Evolutionary conservation across 1,140 invertebrate genomes (phyloP).

Genomic region (Macrosteles quadrilineatus): DNA sequence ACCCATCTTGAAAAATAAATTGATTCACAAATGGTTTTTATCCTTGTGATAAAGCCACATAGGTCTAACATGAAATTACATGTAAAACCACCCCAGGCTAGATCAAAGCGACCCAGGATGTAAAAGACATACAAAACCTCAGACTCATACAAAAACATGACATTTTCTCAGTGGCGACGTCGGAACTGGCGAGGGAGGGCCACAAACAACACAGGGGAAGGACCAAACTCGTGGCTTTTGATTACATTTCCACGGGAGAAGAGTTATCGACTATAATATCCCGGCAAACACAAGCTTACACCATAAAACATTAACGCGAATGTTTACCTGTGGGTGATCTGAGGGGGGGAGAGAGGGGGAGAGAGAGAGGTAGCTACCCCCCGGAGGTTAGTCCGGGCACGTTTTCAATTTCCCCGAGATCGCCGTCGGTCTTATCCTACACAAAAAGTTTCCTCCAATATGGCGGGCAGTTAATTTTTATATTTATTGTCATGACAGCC

Average conservation of each 20-base stretch:
- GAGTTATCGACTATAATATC: conserved; percentile 22
- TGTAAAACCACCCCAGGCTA: too few species aligned
- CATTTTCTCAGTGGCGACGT: too few species aligned
- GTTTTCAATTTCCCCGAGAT: conserved; percentile 25
- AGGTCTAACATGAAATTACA: too few species aligned
- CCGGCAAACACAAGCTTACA: conserved; percentile 8
- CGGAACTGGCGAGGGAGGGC: too few species aligned
- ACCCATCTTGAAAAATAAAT: too few species aligned
- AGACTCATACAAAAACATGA: too few species aligned
- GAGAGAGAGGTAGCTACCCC: neutral
- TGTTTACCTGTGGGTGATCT: conserved; percentile 6
- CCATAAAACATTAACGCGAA: conserved; percentile 20
- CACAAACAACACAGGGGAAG: neutral
- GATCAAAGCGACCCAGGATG: too few species aligned
- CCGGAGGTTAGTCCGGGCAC: neutral
- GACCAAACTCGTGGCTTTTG: neutral
- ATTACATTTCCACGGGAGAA: conserved; percentile 22
- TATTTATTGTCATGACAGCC: conserved; percentile 21
- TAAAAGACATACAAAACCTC: too few species aligned
- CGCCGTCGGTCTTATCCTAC: conserved; percentile 13
- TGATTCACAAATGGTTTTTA: too few species aligned
- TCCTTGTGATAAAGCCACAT: too few species aligned
- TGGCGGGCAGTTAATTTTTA: conserved; percentile 21
- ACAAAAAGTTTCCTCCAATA: neutral
- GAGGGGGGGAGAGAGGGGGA: neutral